phyloP scores from a whole-genome alignment of 2,888 invertebrate genomes.

The Dastarcus helophoroides region DNA sequence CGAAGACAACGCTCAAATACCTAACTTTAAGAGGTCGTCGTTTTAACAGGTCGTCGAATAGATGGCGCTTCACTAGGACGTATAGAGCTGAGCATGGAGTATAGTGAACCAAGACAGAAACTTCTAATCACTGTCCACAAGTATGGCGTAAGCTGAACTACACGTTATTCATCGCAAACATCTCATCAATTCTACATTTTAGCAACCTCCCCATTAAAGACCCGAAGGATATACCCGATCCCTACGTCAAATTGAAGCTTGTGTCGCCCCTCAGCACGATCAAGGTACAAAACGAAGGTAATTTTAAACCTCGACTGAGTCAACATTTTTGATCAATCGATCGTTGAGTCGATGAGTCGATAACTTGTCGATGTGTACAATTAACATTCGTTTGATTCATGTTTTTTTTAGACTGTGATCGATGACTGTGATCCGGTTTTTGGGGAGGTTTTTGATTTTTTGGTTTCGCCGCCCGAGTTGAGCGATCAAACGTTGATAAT shows the following conservation, averaged over 20 bases:
- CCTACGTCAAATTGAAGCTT: conserved; percentile 76
- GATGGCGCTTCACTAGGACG: too few relatives aligned
- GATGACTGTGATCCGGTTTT: conserved; percentile 80
- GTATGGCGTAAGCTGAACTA: conserved; percentile 58
- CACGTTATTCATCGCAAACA: not conserved
- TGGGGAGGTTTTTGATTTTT: conserved; percentile 81
- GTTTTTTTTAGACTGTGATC: conserved; percentile 47
- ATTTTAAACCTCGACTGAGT: not conserved
- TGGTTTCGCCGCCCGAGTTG: conserved; percentile 65
- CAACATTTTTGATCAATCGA: not conserved
- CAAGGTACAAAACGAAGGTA: too few relatives aligned
- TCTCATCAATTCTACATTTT: conserved; percentile 13
- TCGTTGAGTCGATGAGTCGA: not conserved
- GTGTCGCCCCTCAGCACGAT: conserved; percentile 67
- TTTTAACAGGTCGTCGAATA: too few relatives aligned
- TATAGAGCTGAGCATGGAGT: conserved; percentile 46
- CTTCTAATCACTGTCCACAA: conserved; percentile 73
- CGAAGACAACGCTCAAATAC: too few relatives aligned
- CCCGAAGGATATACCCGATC: conserved; percentile 73
- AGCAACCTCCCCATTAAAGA: conserved; percentile 73
- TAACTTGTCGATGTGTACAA: not conserved
- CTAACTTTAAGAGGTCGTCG: too few relatives aligned
- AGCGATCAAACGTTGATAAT: conserved; percentile 62
- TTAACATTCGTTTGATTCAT: not conserved
- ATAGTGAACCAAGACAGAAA: conserved; percentile 67